A percentile compares a stretch with the other conserved stretches of the same genome.
These are phyloP conservation scores for Oryzias dopingdopingensis DNA, from an alignment of 2,797 vertebrate genomes.

Conservation along the genomic window DNA sequence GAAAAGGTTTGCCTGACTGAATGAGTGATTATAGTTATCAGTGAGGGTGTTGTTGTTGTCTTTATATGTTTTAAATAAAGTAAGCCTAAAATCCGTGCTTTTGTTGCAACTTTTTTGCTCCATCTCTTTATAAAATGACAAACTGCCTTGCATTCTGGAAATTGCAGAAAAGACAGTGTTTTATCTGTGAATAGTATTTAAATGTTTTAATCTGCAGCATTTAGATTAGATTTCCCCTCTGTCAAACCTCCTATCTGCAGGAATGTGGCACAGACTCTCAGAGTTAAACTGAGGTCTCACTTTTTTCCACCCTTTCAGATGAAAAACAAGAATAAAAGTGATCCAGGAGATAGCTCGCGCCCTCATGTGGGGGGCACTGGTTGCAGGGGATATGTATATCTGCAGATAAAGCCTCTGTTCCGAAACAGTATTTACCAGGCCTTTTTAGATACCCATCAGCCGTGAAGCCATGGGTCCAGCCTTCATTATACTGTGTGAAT, in stretches of 20 bases:
- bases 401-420: slow-evolving; percentile 80
- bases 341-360: slow-evolving; percentile 73
- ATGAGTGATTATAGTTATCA: too few species aligned
- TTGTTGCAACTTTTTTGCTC: too few species aligned
- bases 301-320: slow-evolving; percentile 65
- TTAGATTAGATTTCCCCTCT: slow-evolving; percentile 9
- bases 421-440: slow-evolving; percentile 79
- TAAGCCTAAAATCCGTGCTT: too few species aligned
- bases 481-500: slow-evolving; percentile 82
- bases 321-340: slow-evolving; percentile 70
- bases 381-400: slow-evolving; percentile 84
- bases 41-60: too few species aligned
- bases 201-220: neutral
- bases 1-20: too few species aligned
- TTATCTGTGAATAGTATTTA: too few species aligned
- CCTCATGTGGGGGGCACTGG: slow-evolving; percentile 80
- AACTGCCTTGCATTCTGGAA: too few species aligned
- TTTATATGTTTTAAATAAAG: too few species aligned
- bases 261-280: slow-evolving; percentile 44
- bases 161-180: too few species aligned
- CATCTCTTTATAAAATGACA: too few species aligned
- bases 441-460: slow-evolving; percentile 83
- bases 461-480: slow-evolving; percentile 76
- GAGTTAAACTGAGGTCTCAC: slow-evolving; percentile 66
- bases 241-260: slow-evolving; percentile 6